Base-by-base conservation (phyloP, 2,888 invertebrate species). In the Halocaridina rubra region DNA sequence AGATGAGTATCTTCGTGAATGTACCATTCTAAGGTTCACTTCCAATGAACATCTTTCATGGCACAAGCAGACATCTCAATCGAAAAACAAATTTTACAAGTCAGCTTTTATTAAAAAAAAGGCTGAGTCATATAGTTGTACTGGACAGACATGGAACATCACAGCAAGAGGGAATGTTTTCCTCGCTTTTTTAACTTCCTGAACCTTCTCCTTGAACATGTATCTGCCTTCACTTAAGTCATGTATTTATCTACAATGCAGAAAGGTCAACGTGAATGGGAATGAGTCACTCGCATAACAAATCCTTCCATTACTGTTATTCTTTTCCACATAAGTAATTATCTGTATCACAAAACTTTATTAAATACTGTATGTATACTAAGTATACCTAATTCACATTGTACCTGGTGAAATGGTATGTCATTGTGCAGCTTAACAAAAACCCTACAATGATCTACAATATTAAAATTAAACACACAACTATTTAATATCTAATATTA, bases 201-300 rank as follows among this genome's bases (percentile, higher is more conserved):
- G 16, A 16, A 61, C 29, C 59, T 57, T 32, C 57, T 76, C 10
- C 76, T 61, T 22, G 22, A 61, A 59, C 76, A 76, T 32, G 76
- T 76, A 76, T 61, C 76, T 76, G 76, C 61, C 32, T 61, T 76
- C 76, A 57, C 76, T 30, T 46, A 67, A 59, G 57, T 80, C n/a
- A n/a, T 59, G 59, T 27, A 57, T 59, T 24, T 19, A 59, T 57
- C 59, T 76, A 61, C 61, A 72, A 27, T 53, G 22, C 57, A 29
- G 53, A 71, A 71, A 71, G 80, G n/a, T 19, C 27, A 24, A 80
- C 80, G 32, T 59, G 57, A 80, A 71, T 80, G 72, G 72, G 71
- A 80, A 80, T 71, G 80, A 80, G 33, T 57, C 71, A 80, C 71
- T 80, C 72, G 72, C 72, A 24, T n/a, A n/a, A n/a, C n/a, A n/a